Evolutionary conservation across 1,140 invertebrate species (phyloP).

Genomic region (Penaeus vannamei): DNA sequence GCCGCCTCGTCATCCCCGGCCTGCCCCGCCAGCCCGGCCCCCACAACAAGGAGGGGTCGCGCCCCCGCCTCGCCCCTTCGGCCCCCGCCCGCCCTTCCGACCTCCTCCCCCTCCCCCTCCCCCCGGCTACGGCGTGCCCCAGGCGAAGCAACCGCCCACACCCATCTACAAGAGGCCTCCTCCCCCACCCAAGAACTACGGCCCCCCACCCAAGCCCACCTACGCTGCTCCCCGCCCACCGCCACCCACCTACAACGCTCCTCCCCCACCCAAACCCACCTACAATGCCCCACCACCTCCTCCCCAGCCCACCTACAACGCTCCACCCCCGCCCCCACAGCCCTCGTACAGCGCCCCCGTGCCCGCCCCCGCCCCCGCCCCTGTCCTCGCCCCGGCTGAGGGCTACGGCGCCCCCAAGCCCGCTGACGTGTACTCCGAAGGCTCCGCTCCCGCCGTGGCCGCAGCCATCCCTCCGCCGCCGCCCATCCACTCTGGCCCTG

Average conservation of each 20-base stretch:
- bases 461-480: not conserved
- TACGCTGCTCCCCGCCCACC: slow-evolving; percentile 9
- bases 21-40: slow-evolving; percentile 3
- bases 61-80: slow-evolving; percentile 34
- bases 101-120: slow-evolving; percentile 7
- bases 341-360: not conserved
- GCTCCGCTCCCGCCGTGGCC: not conserved
- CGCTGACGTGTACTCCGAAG: slow-evolving; percentile 20
- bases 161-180: no score
- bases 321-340: slow-evolving; percentile 18
- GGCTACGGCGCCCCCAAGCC: slow-evolving; percentile 52
- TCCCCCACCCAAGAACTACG: not conserved
- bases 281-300: slow-evolving; percentile 38
- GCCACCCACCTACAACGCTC: not conserved
- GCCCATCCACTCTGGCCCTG: not conserved
- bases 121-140: not conserved
- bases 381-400: slow-evolving; percentile 3
- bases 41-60: slow-evolving; percentile 1
- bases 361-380: not conserved
- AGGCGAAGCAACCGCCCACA: no score
- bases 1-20: slow-evolving; percentile 57
- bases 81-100: slow-evolving; percentile 44
- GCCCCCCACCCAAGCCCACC: slow-evolving; percentile 25
- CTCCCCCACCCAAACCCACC: not conserved
- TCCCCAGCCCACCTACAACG: not conserved